A percentile compares a stretch with the other conserved stretches of the same genome.
These are phyloP conservation scores for Muscicapa adusta DNA, from an alignment of 2,113 vertebrate genomes.

Conservation along the genomic window DNA sequence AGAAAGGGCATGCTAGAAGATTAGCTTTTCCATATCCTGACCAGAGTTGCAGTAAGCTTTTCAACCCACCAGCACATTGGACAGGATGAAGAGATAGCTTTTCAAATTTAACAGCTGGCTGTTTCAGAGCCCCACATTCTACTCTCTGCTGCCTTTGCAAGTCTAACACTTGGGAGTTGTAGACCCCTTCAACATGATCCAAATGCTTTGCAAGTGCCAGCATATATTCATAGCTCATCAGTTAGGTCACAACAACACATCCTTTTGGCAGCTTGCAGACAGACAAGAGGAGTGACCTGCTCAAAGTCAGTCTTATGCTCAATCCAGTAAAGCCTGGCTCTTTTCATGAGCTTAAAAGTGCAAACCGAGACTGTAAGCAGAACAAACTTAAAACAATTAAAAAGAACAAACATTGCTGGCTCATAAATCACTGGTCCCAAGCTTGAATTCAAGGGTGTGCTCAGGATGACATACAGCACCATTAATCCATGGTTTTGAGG, in stretches of 20 bases:
- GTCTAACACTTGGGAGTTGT: neutral
- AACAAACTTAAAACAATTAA: neutral
- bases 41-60: constrained; percentile 67
- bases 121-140: neutral
- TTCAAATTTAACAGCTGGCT: neutral
- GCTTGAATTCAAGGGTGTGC: neutral
- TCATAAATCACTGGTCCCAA: neutral
- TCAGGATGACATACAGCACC: neutral
- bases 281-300: neutral
- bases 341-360: neutral
- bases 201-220: neutral
- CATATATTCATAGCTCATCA: neutral
- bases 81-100: neutral
- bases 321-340: neutral
- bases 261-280: constrained; percentile 3
- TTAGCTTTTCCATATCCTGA: constrained; percentile 40
- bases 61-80: constrained; percentile 25
- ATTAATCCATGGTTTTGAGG: neutral
- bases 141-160: neutral
- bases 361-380: neutral
- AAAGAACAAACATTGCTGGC: neutral
- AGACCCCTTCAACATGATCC: neutral
- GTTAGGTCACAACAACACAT: neutral
- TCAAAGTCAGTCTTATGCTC: neutral
- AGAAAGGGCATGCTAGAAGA: neutral